A percentile compares a stretch with the other conserved stretches of the same genome.
phyloP scores from a whole-genome alignment of 2,888 invertebrate genomes.

The Ophion ellenae region DNA sequence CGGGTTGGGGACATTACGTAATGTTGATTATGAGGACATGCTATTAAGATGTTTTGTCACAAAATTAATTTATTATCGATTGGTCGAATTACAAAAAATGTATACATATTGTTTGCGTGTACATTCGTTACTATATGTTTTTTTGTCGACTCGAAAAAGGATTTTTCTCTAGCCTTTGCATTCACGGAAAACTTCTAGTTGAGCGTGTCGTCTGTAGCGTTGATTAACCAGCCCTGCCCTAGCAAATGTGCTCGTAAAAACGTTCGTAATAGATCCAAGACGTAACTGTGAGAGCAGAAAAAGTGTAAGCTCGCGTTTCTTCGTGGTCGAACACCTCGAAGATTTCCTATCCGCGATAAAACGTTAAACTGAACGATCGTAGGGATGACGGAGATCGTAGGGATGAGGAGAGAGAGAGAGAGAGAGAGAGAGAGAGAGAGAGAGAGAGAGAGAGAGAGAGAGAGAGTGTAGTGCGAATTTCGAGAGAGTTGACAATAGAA shows the following conservation, averaged over 20 bases:
- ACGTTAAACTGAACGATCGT: slow-evolving; percentile 60
- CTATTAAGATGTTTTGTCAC: background rate
- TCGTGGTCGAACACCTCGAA: slow-evolving; percentile 59
- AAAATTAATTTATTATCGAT: background rate
- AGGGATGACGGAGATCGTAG: slow-evolving; percentile 17
- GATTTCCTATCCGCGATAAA: slow-evolving; percentile 64
- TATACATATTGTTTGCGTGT: background rate
- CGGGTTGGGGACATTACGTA: no score
- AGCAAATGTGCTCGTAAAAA: slow-evolving; percentile 53
- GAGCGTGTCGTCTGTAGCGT: slow-evolving; percentile 14
- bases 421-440: background rate
- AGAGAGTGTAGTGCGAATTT: slow-evolving; percentile 14
- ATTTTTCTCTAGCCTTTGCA: background rate
- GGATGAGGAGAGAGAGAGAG: background rate
- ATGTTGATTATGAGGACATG: no score
- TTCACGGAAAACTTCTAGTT: background rate
- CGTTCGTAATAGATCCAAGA: slow-evolving; percentile 46
- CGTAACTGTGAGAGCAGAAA: slow-evolving; percentile 12
- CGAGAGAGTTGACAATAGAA: slow-evolving; percentile 51
- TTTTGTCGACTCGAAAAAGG: background rate
- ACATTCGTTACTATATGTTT: background rate
- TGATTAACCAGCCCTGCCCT: slow-evolving; percentile 51
- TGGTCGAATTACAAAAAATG: background rate
- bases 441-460: background rate
- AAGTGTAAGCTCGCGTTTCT: slow-evolving; percentile 23